phyloP scores from a whole-genome alignment of 2,888 invertebrate species.

The Tolmerus cingulatus region DNA sequence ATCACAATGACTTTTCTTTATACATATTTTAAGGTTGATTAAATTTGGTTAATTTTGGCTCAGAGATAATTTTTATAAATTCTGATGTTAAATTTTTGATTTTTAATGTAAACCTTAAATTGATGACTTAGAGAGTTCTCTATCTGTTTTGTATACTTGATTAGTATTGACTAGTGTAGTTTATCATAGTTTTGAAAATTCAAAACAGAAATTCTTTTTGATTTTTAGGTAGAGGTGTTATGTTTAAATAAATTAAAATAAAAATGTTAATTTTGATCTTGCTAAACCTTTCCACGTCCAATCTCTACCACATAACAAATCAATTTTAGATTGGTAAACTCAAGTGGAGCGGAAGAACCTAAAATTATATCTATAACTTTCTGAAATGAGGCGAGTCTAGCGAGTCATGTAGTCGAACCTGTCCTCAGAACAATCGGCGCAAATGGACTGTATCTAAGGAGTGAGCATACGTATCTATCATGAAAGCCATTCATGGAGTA shows the following conservation, averaged over 20 bases:
- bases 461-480: neutral
- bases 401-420: neutral
- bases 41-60: too few species aligned
- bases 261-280: neutral
- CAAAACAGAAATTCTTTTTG: neutral
- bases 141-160: too few species aligned
- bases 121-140: too few species aligned
- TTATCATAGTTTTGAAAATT: too few species aligned
- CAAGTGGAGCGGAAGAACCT: neutral
- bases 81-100: too few species aligned
- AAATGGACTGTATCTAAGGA: neutral
- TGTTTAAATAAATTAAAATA: neutral
- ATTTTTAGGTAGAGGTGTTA: neutral
- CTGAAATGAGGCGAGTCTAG: neutral
- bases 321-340: neutral
- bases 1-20: too few species aligned
- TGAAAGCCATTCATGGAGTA: constrained; percentile 5
- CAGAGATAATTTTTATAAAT: too few species aligned
- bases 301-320: neutral
- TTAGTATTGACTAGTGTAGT: too few species aligned
- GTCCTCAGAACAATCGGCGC: neutral
- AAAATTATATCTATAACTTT: neutral
- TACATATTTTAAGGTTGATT: too few species aligned
- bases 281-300: neutral
- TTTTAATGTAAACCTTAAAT: too few species aligned